These are phyloP conservation scores for Isaurus tuberculatus DNA, from an alignment of 92 coral and sea anemone species.

Conservation along the genomic window DNA sequence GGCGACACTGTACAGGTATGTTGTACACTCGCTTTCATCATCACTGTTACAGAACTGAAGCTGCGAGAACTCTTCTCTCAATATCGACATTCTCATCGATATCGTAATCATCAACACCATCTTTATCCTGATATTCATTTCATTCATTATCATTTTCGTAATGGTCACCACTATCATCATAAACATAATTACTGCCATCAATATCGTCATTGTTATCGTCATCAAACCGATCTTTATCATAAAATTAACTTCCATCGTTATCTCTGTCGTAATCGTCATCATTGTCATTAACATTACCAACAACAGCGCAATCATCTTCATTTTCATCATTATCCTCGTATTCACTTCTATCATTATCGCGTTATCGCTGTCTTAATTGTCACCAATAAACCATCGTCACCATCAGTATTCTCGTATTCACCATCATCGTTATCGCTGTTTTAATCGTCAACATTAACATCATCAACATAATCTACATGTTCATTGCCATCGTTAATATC, in stretches of 20 bases:
- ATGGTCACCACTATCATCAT: background rate
- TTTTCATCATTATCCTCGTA: no score
- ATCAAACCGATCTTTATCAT: no score
- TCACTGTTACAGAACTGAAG: background rate
- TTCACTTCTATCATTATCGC: background rate
- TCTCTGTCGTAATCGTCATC: background rate
- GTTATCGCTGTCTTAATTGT: background rate
- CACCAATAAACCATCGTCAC: background rate
- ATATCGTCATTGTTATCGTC: no score
- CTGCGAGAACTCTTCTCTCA: background rate
- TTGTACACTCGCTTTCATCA: background rate
- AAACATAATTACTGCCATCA: no score
- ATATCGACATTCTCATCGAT: background rate
- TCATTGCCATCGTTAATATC: background rate
- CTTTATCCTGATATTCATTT: background rate
- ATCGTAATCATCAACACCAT: background rate
- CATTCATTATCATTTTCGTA: background rate
- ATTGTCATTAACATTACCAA: no score
- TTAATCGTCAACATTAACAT: background rate
- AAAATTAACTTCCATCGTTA: no score
- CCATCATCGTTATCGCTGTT: background rate
- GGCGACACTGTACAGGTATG: conserved; percentile 91
- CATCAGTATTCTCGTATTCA: background rate
- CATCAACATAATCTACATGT: background rate
- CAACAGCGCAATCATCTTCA: no score